Conservation (phyloP, 1,140 invertebrate genomes). For the Homalodisca vitripennis region DNA sequence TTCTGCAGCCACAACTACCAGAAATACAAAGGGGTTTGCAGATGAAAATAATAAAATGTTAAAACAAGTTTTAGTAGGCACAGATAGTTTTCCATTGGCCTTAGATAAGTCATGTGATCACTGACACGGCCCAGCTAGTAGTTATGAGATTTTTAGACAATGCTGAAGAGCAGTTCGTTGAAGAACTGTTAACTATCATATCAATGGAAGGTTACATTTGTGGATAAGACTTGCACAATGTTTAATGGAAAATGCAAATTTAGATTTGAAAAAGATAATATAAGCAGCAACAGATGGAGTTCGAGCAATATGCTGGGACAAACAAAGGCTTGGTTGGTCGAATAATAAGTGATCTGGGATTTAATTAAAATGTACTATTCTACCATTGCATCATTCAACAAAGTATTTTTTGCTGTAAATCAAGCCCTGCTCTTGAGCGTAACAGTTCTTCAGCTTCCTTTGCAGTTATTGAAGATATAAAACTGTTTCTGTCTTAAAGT, state of each 20-base stretch:
- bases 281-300: background rate
- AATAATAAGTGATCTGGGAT: background rate
- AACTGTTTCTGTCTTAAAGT: no score
- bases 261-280: background rate
- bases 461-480: no score
- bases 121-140: no score
- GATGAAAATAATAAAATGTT: no score
- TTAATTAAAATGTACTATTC: background rate
- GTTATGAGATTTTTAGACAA: background rate
- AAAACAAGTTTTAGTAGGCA: no score
- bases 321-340: background rate
- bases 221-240: background rate
- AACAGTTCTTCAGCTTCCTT: background rate
- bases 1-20: no score
- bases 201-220: background rate
- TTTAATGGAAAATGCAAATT: background rate
- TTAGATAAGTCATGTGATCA: no score
- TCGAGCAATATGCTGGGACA: background rate
- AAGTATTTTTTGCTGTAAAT: background rate
- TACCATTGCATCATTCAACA: background rate
- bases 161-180: background rate
- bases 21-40: no score
- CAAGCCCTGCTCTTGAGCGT: background rate
- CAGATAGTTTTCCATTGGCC: no score
- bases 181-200: background rate